phyloP scores from a whole-genome alignment of 2,113 vertebrate species.

The Pygoscelis antarcticus region DNA sequence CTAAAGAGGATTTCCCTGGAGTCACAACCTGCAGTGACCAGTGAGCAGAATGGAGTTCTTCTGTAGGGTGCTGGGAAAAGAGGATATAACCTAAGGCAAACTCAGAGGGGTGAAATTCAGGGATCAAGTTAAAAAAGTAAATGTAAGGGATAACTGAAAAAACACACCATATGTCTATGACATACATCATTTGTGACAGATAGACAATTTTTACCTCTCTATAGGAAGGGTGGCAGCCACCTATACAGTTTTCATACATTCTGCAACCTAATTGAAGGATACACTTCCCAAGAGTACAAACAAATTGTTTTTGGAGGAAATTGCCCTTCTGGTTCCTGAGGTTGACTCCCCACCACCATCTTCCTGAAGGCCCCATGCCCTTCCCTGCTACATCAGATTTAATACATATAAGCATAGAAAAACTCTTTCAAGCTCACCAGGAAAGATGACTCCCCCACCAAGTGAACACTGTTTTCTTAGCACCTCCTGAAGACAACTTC shows the following conservation, averaged over 20 bases:
- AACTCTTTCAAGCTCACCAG: not conserved
- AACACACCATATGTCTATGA: fast-evolving
- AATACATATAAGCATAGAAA: not conserved
- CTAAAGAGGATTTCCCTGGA: not conserved
- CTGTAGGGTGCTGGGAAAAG: not conserved
- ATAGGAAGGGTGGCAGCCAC: not conserved
- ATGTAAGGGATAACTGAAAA: not conserved
- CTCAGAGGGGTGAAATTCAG: not conserved
- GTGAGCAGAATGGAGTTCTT: not conserved
- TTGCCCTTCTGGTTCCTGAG: not conserved
- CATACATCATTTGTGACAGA: not conserved
- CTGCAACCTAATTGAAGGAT: not conserved
- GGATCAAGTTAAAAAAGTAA: not conserved
- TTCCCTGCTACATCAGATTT: not conserved
- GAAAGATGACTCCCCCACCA: not conserved
- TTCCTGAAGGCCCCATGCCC: fast-evolving
- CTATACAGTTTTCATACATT: not conserved
- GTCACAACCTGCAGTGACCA: not conserved
- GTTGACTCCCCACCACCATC: not conserved
- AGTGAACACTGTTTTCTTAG: not conserved
- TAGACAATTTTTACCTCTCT: not conserved
- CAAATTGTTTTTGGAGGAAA: not conserved
- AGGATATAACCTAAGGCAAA: not conserved
- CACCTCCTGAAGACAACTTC: not conserved
- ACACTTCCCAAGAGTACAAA: not conserved